Evolutionary conservation across 2,113 vertebrate species (phyloP).

Genomic region (Fregetta grallaria): DNA sequence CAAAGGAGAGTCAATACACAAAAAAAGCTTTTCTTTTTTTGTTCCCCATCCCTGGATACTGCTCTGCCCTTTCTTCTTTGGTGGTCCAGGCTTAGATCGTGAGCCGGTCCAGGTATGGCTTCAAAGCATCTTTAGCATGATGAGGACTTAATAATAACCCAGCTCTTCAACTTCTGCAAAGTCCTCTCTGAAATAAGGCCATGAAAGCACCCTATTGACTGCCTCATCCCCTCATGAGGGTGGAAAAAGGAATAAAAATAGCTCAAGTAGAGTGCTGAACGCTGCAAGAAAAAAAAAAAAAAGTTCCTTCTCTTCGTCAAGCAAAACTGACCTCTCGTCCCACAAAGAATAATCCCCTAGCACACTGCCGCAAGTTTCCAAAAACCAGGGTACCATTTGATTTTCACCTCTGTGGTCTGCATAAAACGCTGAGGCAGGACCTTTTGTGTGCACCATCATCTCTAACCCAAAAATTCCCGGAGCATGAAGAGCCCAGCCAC

Average conservation of each 20-base stretch:
- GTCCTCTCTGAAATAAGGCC: not conserved
- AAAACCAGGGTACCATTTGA: not conserved
- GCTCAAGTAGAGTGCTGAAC: not conserved
- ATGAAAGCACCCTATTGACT: conserved; percentile 29
- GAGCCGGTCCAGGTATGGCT: not conserved
- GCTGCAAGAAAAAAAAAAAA: not conserved
- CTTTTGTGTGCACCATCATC: not conserved
- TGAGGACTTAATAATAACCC: conserved; percentile 23
- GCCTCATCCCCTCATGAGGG: not conserved
- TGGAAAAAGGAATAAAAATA: conserved; percentile 40
- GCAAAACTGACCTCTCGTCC: conserved; percentile 28
- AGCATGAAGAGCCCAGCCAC: accelerated
- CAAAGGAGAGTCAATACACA: not conserved
- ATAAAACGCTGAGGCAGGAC: not conserved
- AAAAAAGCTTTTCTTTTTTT: not conserved
- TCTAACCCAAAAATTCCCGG: not conserved
- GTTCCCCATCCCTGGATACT: not conserved
- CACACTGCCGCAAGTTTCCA: not conserved
- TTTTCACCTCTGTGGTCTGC: not conserved
- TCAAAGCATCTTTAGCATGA: conserved; percentile 7
- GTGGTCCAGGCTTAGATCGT: not conserved
- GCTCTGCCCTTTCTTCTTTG: conserved; percentile 10
- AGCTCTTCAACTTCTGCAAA: not conserved
- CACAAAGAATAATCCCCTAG: not conserved
- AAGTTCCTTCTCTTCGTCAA: conserved; percentile 11